Conservation (phyloP, 2,113 vertebrate species). For the Narcine bancroftii region DNA sequence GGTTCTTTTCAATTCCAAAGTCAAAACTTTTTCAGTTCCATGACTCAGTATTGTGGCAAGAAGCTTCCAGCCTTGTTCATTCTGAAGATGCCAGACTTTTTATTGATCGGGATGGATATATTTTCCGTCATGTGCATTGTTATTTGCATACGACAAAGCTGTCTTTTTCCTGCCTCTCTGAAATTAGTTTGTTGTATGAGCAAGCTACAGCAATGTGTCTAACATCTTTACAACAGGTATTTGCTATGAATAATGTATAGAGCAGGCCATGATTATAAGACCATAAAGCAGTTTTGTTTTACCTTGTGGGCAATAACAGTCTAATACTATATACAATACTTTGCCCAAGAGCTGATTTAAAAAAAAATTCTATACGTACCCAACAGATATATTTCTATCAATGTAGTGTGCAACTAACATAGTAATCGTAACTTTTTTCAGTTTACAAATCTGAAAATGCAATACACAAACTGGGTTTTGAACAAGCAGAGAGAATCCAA, state of each 20-base stretch:
- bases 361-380: not conserved
- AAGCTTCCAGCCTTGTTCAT: constrained; percentile 44
- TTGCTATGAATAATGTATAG: not conserved
- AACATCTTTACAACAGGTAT: constrained; percentile 51
- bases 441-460: not conserved
- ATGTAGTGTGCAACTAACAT: not conserved
- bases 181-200: constrained; percentile 50
- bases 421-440: not conserved
- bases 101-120: constrained; percentile 51
- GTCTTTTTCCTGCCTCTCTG: constrained; percentile 48
- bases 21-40: constrained; percentile 49
- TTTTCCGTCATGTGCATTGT: constrained; percentile 55
- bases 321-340: not conserved
- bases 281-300: not conserved
- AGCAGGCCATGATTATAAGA: not conserved
- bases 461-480: not conserved
- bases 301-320: not conserved
- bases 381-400: not conserved
- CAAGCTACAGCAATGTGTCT: constrained; percentile 51
- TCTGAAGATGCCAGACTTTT: constrained; percentile 48
- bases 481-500: not conserved
- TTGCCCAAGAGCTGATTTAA: not conserved
- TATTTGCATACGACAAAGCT: constrained; percentile 51
- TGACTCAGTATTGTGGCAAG: constrained; percentile 53
- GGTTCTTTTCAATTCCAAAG: constrained; percentile 53